phyloP scores from a whole-genome alignment of 2,888 invertebrate genomes.

The Cetonia aurata region DNA sequence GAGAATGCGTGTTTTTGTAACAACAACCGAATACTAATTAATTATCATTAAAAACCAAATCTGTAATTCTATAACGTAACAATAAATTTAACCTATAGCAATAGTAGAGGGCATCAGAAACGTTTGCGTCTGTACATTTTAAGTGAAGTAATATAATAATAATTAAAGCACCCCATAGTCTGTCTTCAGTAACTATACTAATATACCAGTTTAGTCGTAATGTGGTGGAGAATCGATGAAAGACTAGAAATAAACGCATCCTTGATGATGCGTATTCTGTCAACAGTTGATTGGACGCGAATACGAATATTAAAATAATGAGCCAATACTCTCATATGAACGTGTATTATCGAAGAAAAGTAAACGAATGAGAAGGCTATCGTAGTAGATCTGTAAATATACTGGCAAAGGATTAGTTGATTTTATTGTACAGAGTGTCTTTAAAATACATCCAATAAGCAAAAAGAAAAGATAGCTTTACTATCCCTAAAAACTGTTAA shows the following conservation, averaged over 20 bases:
- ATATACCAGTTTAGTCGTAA: not conserved
- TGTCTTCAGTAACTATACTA: conserved; percentile 8
- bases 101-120: conserved; percentile 14
- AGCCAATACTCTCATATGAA: conserved; percentile 37
- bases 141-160: not conserved
- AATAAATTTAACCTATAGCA: no score
- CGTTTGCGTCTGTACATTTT: conserved; percentile 24
- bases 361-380: conserved; percentile 34
- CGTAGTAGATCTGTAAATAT: conserved; percentile 13
- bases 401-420: conserved; percentile 7
- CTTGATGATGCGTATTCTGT: no score
- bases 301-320: conserved; percentile 1
- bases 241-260: no score
- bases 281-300: not conserved
- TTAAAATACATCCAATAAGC: conserved; percentile 6
- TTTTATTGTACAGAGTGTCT: conserved; percentile 19
- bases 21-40: not conserved
- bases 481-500: no score
- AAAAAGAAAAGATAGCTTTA: no score
- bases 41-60: no score
- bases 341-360: conserved; percentile 32
- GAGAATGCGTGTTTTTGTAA: conserved; percentile 39
- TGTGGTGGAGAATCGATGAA: not conserved
- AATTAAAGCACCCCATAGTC: not conserved
- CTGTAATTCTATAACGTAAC: no score